Evolutionary conservation across 2,888 invertebrate species (phyloP), one percentile per base, ranked within the genome.

Genomic region (Aporophyla nigra): DNA sequence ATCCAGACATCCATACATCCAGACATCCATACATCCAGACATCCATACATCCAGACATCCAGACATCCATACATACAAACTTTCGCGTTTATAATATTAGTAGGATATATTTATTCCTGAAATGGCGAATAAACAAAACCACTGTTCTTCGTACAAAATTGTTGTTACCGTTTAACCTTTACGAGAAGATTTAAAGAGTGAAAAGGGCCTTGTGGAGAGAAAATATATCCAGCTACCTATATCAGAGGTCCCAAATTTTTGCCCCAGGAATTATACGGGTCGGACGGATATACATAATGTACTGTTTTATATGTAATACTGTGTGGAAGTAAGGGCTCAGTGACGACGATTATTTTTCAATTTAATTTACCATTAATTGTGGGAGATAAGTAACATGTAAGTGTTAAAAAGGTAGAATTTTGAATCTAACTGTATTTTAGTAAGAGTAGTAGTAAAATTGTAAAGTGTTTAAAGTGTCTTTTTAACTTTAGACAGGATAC

Each of bases 221-320:
- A 81, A 56, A 80, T 71, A 70, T 72, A 78, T 49, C 46, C 40
- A 21, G 5, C 33, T 68, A 71, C 63, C 56, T 82, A 43, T 61
- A 62, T 43, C 62, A 58, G 66, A 73, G 86, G 79, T 71, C 71
- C 69, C 78, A 73, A 75, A 78, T 83, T 78, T 80, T 74, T 73
- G 71, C 61, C 61, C 27, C 72, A 74, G 77, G 87, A 82, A 82
- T 86, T 88, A 87, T 77, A 77, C 54, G 86, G 88, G 87, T 88
- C 78, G 68, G 80, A 76, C 70, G 62, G 46, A 63, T 77, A 54
- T 59, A 83, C 65, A 63, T 78, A 80, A 82, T 79, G 49, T 77
- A 83, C 83, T 66, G 77, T 66, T 74, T 76, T 86, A 80, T 86
- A 76, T 74, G 33, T 77, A 61, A 58, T 65, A 59, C 67, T 74